These are phyloP conservation scores for Acanthiza pusilla DNA, from an alignment of 2,797 vertebrate genomes.

Conservation along the genomic window DNA sequence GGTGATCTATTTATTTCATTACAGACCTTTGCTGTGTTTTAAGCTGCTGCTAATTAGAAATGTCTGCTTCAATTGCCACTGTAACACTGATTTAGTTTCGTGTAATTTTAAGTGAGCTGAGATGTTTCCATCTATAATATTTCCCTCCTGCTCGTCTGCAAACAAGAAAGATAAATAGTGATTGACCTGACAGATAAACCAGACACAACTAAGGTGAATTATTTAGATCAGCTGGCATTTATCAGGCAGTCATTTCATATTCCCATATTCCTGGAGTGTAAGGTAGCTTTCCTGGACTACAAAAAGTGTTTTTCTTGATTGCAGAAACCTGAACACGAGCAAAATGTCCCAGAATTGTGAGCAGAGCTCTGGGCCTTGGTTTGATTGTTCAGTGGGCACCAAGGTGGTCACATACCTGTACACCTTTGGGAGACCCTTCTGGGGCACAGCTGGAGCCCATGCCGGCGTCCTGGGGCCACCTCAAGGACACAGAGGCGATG, in stretches of 20 bases:
- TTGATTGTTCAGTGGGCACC: background rate
- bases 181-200: background rate
- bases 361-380: background rate
- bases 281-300: background rate
- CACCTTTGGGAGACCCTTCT: background rate
- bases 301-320: background rate
- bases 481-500: background rate
- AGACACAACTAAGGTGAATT: background rate
- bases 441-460: background rate
- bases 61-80: background rate
- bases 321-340: background rate
- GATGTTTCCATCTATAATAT: background rate
- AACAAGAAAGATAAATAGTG: background rate
- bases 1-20: conserved; percentile 27
- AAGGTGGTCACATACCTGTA: background rate
- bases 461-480: background rate
- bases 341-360: background rate
- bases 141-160: background rate
- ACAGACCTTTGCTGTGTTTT: background rate
- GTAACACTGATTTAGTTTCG: background rate
- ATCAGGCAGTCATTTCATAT: background rate
- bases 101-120: background rate
- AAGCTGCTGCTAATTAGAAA: conserved; percentile 10
- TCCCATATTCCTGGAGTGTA: background rate
- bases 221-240: background rate